Evolutionary conservation across 2,113 vertebrate species (phyloP), one percentile per base, ranked within the genome.

Genomic region (Tamias sibiricus): DNA sequence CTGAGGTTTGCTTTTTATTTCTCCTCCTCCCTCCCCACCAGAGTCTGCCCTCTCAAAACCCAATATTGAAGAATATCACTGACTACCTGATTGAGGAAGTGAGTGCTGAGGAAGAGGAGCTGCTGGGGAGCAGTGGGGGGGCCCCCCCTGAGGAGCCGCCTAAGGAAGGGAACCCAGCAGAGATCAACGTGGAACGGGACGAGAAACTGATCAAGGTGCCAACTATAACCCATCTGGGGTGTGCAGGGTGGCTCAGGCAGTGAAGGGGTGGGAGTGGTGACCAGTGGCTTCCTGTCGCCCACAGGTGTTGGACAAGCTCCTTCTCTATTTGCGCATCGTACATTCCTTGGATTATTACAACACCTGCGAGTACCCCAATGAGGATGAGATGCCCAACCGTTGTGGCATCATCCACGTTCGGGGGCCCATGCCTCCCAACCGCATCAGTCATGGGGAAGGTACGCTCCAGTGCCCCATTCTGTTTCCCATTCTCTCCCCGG

Each of bases 41-140:
- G 99, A 98, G 95, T 52, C 88, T 99, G 87, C 98, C 98, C 1
- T 99, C 98, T 0, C 99, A 99, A 98, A 99, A 99, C 96, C 99
- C 99, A n/a, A 99, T 99, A 95, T 90, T 99, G 77, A 99, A 99
- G 98, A 99, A 99, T 82, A 99, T 99, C 98, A 99, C 99, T 0
- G 99, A 99, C 96, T 99, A 99, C 97, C 98, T 99, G 89, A 99
- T 99, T 0, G 99, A 99, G 97, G 99, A 99, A 97, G 99, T 99
- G 95, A 99, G 99, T 3, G 99, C 99, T 0, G 99, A 99, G 96
- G 99, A 99, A 97, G 99, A 99, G 96, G 99, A 99, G 97, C 99
- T 99, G 49, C 98, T 99, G 87, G 99, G 99, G 16, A 99, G 99
- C 1, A 99, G 99, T 2, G 99, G 99, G 44, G 98, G 83, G 95